phyloP scores from a whole-genome alignment of 2,797 vertebrate species.

The Pteropus rufus region DNA sequence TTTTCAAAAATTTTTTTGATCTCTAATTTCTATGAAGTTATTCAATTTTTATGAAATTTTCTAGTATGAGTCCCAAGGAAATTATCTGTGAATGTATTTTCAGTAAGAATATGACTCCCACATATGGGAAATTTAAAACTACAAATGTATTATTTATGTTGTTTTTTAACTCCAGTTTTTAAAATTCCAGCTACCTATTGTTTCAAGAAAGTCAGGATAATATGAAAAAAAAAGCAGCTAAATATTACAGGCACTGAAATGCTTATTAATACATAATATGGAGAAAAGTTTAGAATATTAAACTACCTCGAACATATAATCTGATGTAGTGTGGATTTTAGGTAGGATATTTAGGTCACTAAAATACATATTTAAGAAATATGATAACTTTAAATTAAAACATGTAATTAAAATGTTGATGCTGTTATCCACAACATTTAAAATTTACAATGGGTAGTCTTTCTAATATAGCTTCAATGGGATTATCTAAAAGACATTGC shows the following conservation, averaged over 20 bases:
- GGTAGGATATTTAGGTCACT: neutral
- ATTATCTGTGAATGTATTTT: slow-evolving; percentile 23
- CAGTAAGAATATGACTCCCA: neutral
- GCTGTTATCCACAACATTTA: neutral
- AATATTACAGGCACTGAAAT: neutral
- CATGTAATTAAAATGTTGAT: neutral
- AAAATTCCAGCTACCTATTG: slow-evolving; percentile 33
- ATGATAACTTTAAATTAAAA: slow-evolving; percentile 26
- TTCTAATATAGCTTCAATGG: neutral
- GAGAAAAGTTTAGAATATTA: neutral
- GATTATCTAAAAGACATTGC: neutral
- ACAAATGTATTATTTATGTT: slow-evolving; percentile 22
- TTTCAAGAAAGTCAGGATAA: slow-evolving; percentile 32
- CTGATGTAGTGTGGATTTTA: no score
- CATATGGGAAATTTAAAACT: neutral
- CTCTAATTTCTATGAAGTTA: slow-evolving; percentile 26
- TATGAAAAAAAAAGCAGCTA: slow-evolving; percentile 7
- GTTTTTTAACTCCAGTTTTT: neutral
- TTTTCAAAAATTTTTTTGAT: neutral
- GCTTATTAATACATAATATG: slow-evolving; percentile 11
- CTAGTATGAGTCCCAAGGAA: neutral
- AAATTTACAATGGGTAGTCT: neutral
- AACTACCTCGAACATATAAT: neutral
- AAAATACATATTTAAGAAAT: neutral
- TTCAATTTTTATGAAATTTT: slow-evolving; percentile 30